Evolutionary conservation across 2,797 vertebrate species (phyloP), one percentile per base, ranked within the genome.

Genomic region (Leuciscus waleckii): DNA sequence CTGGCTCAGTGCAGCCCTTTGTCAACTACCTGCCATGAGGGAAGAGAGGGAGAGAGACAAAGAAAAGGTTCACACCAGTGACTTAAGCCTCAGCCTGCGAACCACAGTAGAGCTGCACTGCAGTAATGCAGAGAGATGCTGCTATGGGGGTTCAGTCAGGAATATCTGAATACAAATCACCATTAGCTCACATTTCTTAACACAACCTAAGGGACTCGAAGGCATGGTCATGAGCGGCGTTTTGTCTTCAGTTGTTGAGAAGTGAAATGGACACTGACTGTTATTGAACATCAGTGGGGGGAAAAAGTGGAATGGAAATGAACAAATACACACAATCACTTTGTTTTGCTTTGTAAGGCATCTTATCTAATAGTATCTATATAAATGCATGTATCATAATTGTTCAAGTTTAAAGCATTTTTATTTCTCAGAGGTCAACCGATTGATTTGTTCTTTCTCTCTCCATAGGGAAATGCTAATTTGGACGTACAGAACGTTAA

Each of bases 401-500:
- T 5, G 13, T n/a, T 49, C 4, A 39, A 67, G 63, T 77, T 51
- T 37, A 82, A 86, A 79, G 58, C 41, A 46, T 74, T 85, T 79
- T 7, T 65, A 6, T 29, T 17, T 65, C 26, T 16, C 61, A 65
- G 35, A 87, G 81, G 16, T 49, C 41, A 73, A 29, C 63, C 13
- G 41, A 79, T 69, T 85, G 29, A 84, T 79, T 79, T 71, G 29
- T 73, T 81, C 32, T 69, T 74, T 82, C 19, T 67, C 51, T 70
- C 16, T 35, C 90, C 79, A 10, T 89, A 99, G 98, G 98, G 98
- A 88, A 99, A 79, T 49, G 98, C 98, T 90, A 99, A 97, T 93
- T 91, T 99, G 93, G 98, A 99, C 94, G 96, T 99, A 89, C 98
- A 99, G 96, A 99, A 99, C 37, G 98, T 98, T 75, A 99, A 99